phyloP scores from a whole-genome alignment of 2,797 vertebrate species.

The Menidia menidia region DNA sequence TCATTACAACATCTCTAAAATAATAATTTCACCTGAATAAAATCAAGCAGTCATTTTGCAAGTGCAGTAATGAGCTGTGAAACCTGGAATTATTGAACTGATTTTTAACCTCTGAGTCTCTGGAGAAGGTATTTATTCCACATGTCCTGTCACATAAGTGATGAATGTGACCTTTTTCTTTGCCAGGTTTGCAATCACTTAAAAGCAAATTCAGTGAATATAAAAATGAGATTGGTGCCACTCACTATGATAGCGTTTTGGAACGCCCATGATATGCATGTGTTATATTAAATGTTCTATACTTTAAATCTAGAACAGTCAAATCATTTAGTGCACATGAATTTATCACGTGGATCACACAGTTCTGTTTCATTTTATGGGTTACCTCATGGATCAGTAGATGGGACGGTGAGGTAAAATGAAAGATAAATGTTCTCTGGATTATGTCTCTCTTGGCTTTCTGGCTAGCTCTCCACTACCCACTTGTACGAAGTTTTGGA shows the following conservation, averaged over 20 bases:
- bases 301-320: too few species aligned
- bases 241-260: conserved; percentile 53
- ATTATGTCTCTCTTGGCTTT: conserved; percentile 32
- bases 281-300: too few species aligned
- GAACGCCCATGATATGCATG: not conserved
- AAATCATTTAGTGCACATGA: too few species aligned
- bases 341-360: conserved; percentile 1
- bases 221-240: conserved; percentile 47
- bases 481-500: conserved; percentile 45
- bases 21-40: conserved; percentile 24
- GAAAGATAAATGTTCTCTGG: conserved; percentile 10
- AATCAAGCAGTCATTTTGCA: conserved; percentile 29
- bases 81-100: not conserved
- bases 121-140: conserved; percentile 6
- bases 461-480: conserved; percentile 50
- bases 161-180: conserved; percentile 41
- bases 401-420: conserved; percentile 11
- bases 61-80: not conserved
- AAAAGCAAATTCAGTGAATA: conserved; percentile 49
- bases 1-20: conserved; percentile 39
- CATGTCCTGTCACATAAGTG: not conserved
- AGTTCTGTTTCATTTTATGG: conserved; percentile 4
- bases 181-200: conserved; percentile 39
- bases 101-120: conserved; percentile 14
- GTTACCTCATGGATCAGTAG: not conserved